Evolutionary conservation across 2,888 invertebrate genomes (phyloP).

Genomic region (Platynereis dumerilii): DNA sequence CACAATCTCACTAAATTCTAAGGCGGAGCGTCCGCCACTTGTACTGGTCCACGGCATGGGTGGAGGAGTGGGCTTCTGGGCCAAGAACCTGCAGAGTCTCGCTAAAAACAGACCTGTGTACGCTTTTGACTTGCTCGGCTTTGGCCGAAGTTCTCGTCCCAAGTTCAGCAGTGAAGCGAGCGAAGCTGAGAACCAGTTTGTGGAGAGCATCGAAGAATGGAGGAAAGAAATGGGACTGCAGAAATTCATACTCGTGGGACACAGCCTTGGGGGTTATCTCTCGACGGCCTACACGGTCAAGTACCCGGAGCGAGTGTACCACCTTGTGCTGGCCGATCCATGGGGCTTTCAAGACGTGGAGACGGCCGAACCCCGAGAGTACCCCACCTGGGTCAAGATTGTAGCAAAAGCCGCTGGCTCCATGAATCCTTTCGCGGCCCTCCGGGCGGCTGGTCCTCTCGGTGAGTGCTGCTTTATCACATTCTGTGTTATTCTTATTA

Average conservation of each 20-base stretch:
- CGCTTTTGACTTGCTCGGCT: slow-evolving; percentile 81
- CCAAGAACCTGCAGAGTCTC: slow-evolving; percentile 85
- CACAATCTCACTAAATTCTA: slow-evolving; percentile 33
- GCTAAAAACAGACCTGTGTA: slow-evolving; percentile 77
- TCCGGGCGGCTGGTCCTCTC: slow-evolving; percentile 87
- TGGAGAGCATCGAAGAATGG: slow-evolving; percentile 91
- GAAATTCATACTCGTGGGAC: slow-evolving; percentile 87
- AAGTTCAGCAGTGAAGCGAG: slow-evolving; percentile 79
- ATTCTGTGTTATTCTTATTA: too few species aligned
- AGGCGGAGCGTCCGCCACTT: slow-evolving; percentile 69
- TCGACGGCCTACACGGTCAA: slow-evolving; percentile 55
- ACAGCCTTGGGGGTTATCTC: slow-evolving; percentile 79
- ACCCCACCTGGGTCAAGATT: slow-evolving; percentile 84
- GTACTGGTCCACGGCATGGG: slow-evolving; percentile 93
- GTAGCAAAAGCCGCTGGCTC: slow-evolving; percentile 80
- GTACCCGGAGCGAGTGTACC: slow-evolving; percentile 87
- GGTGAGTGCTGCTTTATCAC: too few species aligned
- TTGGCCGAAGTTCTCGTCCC: slow-evolving; percentile 93
- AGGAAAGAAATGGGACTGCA: slow-evolving; percentile 85
- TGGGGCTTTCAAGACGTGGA: slow-evolving; percentile 70
- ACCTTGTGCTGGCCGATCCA: slow-evolving; percentile 93
- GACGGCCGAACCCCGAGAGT: slow-evolving; percentile 54
- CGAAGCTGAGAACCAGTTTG: slow-evolving; percentile 60
- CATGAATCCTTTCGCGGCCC: slow-evolving; percentile 88
- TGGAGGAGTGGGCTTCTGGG: slow-evolving; percentile 93